Percentiles rank a stretch among this genome's conserved stretches.
Evolutionary conservation across 2,888 invertebrate species (phyloP).

Genomic region (Vanessa cardui): DNA sequence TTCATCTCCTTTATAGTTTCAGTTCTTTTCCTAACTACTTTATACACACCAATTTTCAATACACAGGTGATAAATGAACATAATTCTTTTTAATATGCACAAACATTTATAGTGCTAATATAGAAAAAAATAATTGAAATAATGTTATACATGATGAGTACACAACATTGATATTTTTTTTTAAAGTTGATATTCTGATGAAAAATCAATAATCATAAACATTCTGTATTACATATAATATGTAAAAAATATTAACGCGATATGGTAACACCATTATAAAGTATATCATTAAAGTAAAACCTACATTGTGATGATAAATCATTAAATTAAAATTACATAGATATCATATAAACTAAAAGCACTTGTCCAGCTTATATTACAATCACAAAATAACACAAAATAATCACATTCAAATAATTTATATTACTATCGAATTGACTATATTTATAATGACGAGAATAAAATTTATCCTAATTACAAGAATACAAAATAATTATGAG

Average conservation of each 20-base stretch:
- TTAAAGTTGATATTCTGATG: no score
- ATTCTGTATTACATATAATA: background rate
- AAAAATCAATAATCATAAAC: background rate
- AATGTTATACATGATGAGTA: no score
- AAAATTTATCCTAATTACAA: constrained; percentile 51
- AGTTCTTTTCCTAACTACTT: constrained; percentile 70
- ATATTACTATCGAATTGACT: constrained; percentile 53
- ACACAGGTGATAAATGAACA: constrained; percentile 13
- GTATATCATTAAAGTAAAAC: constrained; percentile 20
- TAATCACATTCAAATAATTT: constrained; percentile 32
- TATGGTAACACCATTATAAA: constrained; percentile 36
- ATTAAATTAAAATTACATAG: constrained; percentile 19
- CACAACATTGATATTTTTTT: no score
- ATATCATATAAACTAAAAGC: constrained; percentile 28
- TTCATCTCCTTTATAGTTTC: constrained; percentile 43
- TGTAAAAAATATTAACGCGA: constrained; percentile 1
- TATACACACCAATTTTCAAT: constrained; percentile 49
- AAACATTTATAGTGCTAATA: background rate
- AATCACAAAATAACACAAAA: constrained; percentile 37
- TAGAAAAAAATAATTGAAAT: background rate
- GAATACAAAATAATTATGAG: constrained; percentile 55
- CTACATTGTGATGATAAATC: constrained; percentile 33
- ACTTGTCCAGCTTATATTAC: constrained; percentile 25
- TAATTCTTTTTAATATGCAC: constrained; percentile 10
- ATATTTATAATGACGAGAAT: constrained; percentile 71